Evolutionary conservation across 2,797 vertebrate species (phyloP), one percentile per base, ranked within the genome.

Genomic region (Adrianichthys oophorus): DNA sequence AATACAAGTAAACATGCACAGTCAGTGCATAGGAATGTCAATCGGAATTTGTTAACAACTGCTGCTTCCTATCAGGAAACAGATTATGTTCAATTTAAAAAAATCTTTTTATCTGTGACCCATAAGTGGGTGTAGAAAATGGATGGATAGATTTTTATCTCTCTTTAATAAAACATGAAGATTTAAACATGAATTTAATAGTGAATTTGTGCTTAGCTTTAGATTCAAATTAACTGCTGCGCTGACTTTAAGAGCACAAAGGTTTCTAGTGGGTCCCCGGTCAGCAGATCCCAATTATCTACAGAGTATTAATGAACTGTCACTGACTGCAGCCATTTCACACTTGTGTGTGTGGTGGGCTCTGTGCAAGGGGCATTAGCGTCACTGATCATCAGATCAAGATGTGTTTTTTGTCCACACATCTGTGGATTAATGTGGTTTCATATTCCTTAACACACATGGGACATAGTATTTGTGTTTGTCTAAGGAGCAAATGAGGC

Each of bases 201-300:
- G 21, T 12, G 10, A 19, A 19, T 12, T 4, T 19, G 18, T 14
- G 18, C 44, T 19, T 46, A 19, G 10, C 18, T 46, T 10, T 19
- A 46, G 17, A 21, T 46, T 21, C 12, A 45, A 18, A 45, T 45
- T 2, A 45, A 45, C n/a, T 45, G 43, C 42, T 44, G 16, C 15
- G 3, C 4, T 10, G 17, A 18, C 43, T 18, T 45, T 17, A 17
- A 18, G n/a, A 7, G 43, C 16, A 16, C 15, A 42, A n/a, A n/a
- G 42, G 43, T 45, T 45, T 18, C n/a, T 45, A 45, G 57, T 43
- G 18, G 69, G 55, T 51, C 52, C 52, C 48, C 17, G 62, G 65
- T 73, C 66, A 69, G 68, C 40, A 46, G 47, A 21, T 58, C 58
- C 62, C 54, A 52, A 46, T 71, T 13, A 59, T 60, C 62, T 61